A percentile compares a stretch with the other conserved stretches of the same genome.
Conservation (phyloP, 1,140 invertebrate genomes). For the Neomicropteryx cornuta region DNA sequence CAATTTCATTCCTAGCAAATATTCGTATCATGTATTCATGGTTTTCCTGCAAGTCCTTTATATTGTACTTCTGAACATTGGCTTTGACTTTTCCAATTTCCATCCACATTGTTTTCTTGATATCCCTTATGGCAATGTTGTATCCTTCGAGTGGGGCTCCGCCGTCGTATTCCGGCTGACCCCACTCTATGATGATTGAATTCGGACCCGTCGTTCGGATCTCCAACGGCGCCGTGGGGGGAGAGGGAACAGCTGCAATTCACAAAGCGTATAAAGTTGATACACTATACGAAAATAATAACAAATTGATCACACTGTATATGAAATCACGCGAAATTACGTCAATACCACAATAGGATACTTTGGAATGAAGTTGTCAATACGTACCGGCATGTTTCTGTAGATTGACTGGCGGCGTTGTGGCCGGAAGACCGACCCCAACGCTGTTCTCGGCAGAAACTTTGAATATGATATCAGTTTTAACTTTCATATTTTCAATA, state of each 20-base stretch:
- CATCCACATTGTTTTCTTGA: constrained; percentile 92
- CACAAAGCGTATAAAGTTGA: constrained; percentile 10
- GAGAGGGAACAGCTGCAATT: constrained; percentile 69
- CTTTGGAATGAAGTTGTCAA: constrained; percentile 1
- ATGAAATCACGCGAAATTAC: constrained; percentile 2
- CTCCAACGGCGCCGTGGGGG: constrained; percentile 81
- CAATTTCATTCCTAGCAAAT: constrained; percentile 90
- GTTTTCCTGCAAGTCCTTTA: constrained; percentile 78
- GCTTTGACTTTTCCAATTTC: constrained; percentile 81
- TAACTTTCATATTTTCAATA: constrained; percentile 80
- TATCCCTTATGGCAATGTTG: constrained; percentile 85
- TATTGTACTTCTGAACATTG: constrained; percentile 71
- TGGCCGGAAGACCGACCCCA: constrained; percentile 69
- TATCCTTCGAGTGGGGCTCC: constrained; percentile 84
- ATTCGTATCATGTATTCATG: constrained; percentile 85
- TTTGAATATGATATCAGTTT: constrained; percentile 80
- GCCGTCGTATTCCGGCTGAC: constrained; percentile 85
- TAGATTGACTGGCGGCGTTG: constrained; percentile 69
- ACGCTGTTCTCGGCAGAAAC: constrained; percentile 86
- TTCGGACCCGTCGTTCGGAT: constrained; percentile 70
- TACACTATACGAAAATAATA: background rate
- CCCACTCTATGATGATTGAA: constrained; percentile 85
- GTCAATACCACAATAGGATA: constrained; percentile 2
- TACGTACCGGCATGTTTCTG: constrained; percentile 92
- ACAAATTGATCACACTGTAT: background rate